Base-by-base conservation (phyloP, 2,888 invertebrate species). In the Rotaria macrura region DNA sequence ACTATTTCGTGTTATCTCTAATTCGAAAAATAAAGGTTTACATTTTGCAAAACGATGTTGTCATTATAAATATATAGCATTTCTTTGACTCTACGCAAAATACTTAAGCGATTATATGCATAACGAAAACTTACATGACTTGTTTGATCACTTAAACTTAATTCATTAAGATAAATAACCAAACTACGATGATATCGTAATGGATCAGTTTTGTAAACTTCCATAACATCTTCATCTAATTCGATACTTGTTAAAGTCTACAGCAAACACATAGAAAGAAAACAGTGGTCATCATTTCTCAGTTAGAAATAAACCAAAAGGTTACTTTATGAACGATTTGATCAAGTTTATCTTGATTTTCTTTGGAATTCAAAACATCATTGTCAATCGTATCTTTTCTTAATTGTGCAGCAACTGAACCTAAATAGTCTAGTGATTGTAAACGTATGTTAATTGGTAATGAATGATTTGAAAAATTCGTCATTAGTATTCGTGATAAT, bases 351-450 rank as follows among this genome's bases (percentile, higher is more conserved):
- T 38, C 38, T 79, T 43, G 43, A 25, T 38, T 79, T 43, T 79
- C 74, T 79, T 43, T 79, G 23, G 74, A 79, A 79, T 79, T 79
- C 25, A 79, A 79, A 40, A 43, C 38, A 43, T 79, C 43, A 12
- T 23, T 38, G 25, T 89, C 89, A 17, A 98, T 96, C 49, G 96
- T 95, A 92, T 99, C 98, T 88, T 95, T 95, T 88, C 99, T 93
- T 87, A 99, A 92, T 88, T 96, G 93, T 84, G 97, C 96, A 74
- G 97, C 96, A 34, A 98, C 96, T 85, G 97, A 94, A n/a, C 99
- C 99, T 87, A 99, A 93, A 92, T 99, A 99, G 91, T 99, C 99
- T 88, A 99, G 93, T 85, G 97, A 97, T 10, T 97, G 97, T 85
- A 97, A 95, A 85, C 99, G 93, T 87, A 98, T 93, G 1, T 96